Evolutionary conservation across 2,113 vertebrate species (phyloP).

Genomic region (Elaphurus davidianus): DNA sequence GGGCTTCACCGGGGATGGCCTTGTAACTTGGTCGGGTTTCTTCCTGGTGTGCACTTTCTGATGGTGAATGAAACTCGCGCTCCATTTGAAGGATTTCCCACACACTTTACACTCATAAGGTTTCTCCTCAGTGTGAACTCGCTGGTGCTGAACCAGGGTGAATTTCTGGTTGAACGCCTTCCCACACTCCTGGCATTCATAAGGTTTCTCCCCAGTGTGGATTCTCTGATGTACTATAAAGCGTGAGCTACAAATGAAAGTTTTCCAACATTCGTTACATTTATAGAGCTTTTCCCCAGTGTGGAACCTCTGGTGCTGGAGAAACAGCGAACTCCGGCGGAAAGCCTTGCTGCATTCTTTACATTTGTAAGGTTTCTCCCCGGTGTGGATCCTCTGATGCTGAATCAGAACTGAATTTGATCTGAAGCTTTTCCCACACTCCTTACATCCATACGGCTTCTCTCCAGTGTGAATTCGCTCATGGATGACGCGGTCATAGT

Average conservation of each 20-base stretch:
- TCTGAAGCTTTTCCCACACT: not conserved
- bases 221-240: not conserved
- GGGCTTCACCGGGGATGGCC: not conserved
- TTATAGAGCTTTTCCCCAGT: not conserved
- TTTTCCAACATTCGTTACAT: slow-evolving; percentile 17
- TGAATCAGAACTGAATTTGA: not conserved
- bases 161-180: not conserved
- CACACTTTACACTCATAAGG: not conserved
- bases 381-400: not conserved
- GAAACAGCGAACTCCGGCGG: rapidly evolving
- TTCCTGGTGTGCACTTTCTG: not conserved
- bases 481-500: not conserved
- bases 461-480: not conserved
- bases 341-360: not conserved
- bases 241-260: not conserved
- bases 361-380: not conserved
- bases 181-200: not conserved
- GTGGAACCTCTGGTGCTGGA: slow-evolving; percentile 17
- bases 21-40: not conserved
- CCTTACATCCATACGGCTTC: not conserved
- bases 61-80: not conserved
- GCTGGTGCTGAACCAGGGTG: slow-evolving; percentile 17
- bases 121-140: not conserved
- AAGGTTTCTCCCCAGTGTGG: not conserved
- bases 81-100: slow-evolving; percentile 22